Base-by-base conservation (phyloP, 92 coral and sea anemone genomes). In the Paragorgia papillata region DNA sequence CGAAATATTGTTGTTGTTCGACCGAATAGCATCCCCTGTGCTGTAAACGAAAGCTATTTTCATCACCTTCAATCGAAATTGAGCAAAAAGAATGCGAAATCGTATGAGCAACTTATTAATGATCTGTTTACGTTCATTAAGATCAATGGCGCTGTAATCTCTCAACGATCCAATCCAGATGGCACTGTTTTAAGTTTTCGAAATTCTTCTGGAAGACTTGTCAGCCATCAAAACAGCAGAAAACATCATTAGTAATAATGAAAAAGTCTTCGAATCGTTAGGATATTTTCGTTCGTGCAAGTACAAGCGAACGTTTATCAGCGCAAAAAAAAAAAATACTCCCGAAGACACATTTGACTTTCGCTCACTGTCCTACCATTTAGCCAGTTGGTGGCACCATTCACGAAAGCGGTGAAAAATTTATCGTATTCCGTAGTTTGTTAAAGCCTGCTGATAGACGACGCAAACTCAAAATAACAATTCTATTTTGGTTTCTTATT, bases 211-310 rank as follows among this genome's bases (percentile, higher is more conserved):
- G 39, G 60, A 68, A 18, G 41, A 22, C 17, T n/a, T 46, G 75
- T 29, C 75, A 68, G 27, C 7, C 59, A 25, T 68, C 75, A 26
- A 68, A 49, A 43, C 73, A 66, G 43, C 58, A 21, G 64, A 68
- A 44, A 64, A 35, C 46, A 39, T 35, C 54, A 35, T 68, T 28
- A 27, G 12, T 32, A 25, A 46, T 68, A 68, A 68, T 68, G 58
- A 68, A 48, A 66, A 66, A 40, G 55, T 44, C 59, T 37, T 28
- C 3, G 59, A 55, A 68, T 68, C 7, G 13, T 49, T 68, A n/a
- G 14, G 58, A 68, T 68, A 49, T 24, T 26, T 68, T 44, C 12
- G 58, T 27, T 44, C 22, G 46, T 68, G 51, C 40, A 46, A 37
- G 53, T n/a, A 15, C 12, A 4, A 12, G 43, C n/a, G 15, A 7